Evolutionary conservation across 2,888 invertebrate genomes (phyloP).

Genomic region (Cetonia aurata): DNA sequence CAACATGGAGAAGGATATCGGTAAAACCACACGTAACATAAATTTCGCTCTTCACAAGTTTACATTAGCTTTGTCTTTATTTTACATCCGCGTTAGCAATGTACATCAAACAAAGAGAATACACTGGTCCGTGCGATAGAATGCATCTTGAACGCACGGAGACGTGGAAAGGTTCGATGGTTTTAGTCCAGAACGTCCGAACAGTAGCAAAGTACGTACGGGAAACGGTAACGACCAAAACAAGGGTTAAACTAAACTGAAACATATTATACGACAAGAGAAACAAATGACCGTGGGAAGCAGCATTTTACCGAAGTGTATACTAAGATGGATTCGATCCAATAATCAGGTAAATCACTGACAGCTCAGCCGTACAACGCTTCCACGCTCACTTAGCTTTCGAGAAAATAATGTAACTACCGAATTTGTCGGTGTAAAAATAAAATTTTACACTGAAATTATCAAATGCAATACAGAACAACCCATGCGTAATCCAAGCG

Average conservation of each 20-base stretch:
- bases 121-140: background rate
- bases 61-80: constrained; percentile 45
- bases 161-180: constrained; percentile 29
- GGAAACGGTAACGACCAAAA: constrained; percentile 28
- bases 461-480: constrained; percentile 9
- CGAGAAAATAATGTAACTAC: constrained; percentile 46
- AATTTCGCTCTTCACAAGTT: constrained; percentile 42
- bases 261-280: constrained; percentile 60
- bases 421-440: constrained; percentile 28
- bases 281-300: constrained; percentile 64
- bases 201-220: constrained; percentile 1
- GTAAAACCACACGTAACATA: constrained; percentile 56
- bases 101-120: constrained; percentile 1
- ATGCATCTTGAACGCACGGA: constrained; percentile 8
- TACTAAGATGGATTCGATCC: constrained; percentile 62
- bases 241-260: constrained; percentile 46
- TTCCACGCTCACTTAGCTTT: constrained; percentile 48
- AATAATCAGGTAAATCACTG: constrained; percentile 64
- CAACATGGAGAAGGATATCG: constrained; percentile 57
- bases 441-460: constrained; percentile 28
- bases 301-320: constrained; percentile 61
- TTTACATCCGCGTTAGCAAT: background rate
- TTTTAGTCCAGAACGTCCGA: constrained; percentile 17
- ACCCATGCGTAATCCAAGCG: constrained; percentile 20
- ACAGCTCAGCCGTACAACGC: constrained; percentile 43